phyloP scores from a whole-genome alignment of 2,888 invertebrate genomes.

The Polydrusus cervinus region DNA sequence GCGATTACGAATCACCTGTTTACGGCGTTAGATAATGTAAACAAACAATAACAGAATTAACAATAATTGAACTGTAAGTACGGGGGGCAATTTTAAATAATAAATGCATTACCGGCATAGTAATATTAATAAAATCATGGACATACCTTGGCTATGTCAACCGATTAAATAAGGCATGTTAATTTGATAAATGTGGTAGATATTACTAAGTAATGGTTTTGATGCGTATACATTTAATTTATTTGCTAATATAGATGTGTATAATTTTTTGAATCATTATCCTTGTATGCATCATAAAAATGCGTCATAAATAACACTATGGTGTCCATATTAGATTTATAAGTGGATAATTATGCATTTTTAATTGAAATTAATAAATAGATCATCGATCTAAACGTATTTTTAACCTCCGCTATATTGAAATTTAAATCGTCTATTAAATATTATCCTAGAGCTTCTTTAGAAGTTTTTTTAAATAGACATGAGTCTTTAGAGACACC shows the following conservation, averaged over 20 bases:
- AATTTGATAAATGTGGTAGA: neutral
- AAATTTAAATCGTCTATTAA: no score
- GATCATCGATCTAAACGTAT: conserved; percentile 11
- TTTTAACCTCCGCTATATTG: neutral
- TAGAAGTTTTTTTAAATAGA: no score
- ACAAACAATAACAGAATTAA: neutral
- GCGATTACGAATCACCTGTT: no score
- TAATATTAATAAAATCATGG: conserved; percentile 15
- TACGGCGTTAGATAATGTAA: neutral
- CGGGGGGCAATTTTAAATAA: conserved; percentile 19
- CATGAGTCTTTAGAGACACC: no score
- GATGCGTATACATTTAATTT: conserved; percentile 5
- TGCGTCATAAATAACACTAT: conserved; percentile 17
- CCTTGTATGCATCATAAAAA: conserved; percentile 31
- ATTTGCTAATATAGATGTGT: neutral
- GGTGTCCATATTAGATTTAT: conserved; percentile 10
- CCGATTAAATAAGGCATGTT: conserved; percentile 6
- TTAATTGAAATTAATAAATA: conserved; percentile 1
- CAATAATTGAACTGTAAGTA: neutral
- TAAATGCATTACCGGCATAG: neutral
- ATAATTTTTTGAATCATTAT: conserved; percentile 19
- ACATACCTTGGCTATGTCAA: conserved; percentile 10
- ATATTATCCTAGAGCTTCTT: no score
- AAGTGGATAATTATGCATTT: neutral
- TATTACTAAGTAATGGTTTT: neutral